Base-by-base conservation (phyloP, 2,888 invertebrate species). In the Stomorhina lunata region DNA sequence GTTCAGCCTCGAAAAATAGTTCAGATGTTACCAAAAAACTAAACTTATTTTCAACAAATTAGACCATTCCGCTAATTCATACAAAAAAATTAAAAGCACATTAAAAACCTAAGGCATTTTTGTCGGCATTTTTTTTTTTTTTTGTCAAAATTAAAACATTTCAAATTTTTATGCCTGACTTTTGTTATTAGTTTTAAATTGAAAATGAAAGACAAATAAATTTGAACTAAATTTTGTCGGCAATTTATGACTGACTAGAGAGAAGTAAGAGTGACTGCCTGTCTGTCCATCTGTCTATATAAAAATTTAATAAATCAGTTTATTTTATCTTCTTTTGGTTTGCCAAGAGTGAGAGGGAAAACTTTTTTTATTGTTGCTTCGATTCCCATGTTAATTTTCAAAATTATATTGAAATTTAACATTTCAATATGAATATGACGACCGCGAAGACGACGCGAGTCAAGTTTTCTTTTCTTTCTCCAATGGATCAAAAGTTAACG, bases 401-500 rank as follows among this genome's bases (percentile, higher is more conserved):
- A 5, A 43, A 59, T 40, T 79, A 65, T 32, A 45, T 68, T 69
- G 9, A 69, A n/a, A 61, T 53, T 69, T 61, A 79, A 55, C 45
- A 65, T 45, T 65, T 71, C 29, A 55, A 65, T 65, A 65, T 10
- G 27, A 55, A 63, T 45, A 40, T 43, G 27, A 48, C 37, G 22
- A 22, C 3, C 22, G 37, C n/a, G 17, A 45, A 15, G 29, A 29
- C 4, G n/a, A n/a, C n/a, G n/a, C n/a, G n/a, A n/a, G n/a, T n/a
- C n/a, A n/a, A n/a, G n/a, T n/a, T n/a, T n/a, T n/a, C 27, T 22
- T 17, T 10, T 34, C 25, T 66, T 50, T 45, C 25, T 40, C 59
- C 17, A 12, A 43, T 15, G 17, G 68, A 53, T 78, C 53, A 69
- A 63, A 78, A 17, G 69, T 78, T 63, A 69, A 78, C 69, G 69